Base-by-base conservation (phyloP, 2,113 vertebrate genomes). In the Dunckerocampus dactyliophorus region DNA sequence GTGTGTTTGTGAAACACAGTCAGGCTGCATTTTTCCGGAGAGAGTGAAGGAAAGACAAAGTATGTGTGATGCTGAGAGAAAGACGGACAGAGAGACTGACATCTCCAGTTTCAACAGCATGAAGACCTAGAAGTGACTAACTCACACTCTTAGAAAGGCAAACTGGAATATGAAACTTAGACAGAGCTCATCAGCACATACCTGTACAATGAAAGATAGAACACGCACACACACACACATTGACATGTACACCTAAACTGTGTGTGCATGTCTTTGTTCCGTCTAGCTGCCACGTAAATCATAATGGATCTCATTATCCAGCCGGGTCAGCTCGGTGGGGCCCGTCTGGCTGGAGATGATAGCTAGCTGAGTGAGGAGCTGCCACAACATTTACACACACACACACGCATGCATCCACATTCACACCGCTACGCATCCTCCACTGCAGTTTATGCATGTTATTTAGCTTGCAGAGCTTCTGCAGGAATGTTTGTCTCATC, bases 271-370 rank as follows among this genome's bases (percentile, higher is more conserved):
- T 80, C 79, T 89, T 85, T 88, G 86, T 85, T 87, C 80, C 76
- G 81, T 80, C 77, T 82, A 62, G 39, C 77, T 80, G 69, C 79
- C 83, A 83, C 74, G 80, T 84, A 84, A 85, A 83, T 84, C 82
- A 87, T 88, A 84, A 88, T 85, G 83, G 85, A 87, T 88, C 83
- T 88, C 81, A 85, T 88, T 88, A 86, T 87, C 86, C 83, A 81
- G 81, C 86, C 82, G 83, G 83, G 83, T 82, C 67, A 82, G 70
- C 71, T 86, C 82, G 86, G 79, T 84, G 79, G 80, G 79, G 85
- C 79, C 82, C 84, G 82, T 87, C 88, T 88, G 88, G 81, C 59
- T 72, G 79, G 77, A 84, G 83, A 84, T 88, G 86, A 89, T 88
- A 85, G 84, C 78, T 83, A 76, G 75, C 83, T 81, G 75, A 80